Evolutionary conservation across 2,888 invertebrate genomes (phyloP), one percentile per base, ranked within the genome.

Genomic region (Drosophila neonasuta): DNA sequence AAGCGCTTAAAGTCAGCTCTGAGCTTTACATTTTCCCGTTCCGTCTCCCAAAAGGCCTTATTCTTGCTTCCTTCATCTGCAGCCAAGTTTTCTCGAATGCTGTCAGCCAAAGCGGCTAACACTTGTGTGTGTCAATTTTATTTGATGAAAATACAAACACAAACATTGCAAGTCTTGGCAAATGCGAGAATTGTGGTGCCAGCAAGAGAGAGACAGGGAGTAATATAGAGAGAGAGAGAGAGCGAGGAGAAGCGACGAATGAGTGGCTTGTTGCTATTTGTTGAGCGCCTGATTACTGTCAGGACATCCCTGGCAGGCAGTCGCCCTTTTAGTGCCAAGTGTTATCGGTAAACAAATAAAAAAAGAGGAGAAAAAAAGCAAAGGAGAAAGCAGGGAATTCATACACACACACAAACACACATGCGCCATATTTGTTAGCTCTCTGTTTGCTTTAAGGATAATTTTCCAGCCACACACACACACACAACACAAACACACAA

Each of bases 321-420:
- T 69, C 68, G 80, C 70, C 83, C 83, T 83, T 84, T 79, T 74
- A 76, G 80, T 76, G 75, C 77, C 86, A 80, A 80, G 86, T 87
- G 87, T 86, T 86, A 87, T 86, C 86, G 86, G 75, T 75, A 84
- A 84, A 80, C 87, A 87, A 87, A 87, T 86, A 83, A 86, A 17
- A 86, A 76, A 74, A 71, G 58, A 57, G 46, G 32, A 63, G 7
- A 44, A 44, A 13, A 11, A 52, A 48, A 34, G 20, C 30, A 24
- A 34, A 15, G 41, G 9, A 50, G 32, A 30, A 13, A 11, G 30
- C 63, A 24, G 42, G 63, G 68, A 36, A 24, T 7, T 44, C 20
- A 34, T 17, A 41, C 46, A 59, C 42, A 69, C 54, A 45, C 55
- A 56, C 46, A 30, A 13, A 41, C 36, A 61, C 50, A 45, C 24